A percentile compares a stretch with the other conserved stretches of the same genome.
These are phyloP conservation scores for Lepidocyrtoides sp. DNA, from an alignment of 2,888 invertebrate genomes.

Conservation along the genomic window DNA sequence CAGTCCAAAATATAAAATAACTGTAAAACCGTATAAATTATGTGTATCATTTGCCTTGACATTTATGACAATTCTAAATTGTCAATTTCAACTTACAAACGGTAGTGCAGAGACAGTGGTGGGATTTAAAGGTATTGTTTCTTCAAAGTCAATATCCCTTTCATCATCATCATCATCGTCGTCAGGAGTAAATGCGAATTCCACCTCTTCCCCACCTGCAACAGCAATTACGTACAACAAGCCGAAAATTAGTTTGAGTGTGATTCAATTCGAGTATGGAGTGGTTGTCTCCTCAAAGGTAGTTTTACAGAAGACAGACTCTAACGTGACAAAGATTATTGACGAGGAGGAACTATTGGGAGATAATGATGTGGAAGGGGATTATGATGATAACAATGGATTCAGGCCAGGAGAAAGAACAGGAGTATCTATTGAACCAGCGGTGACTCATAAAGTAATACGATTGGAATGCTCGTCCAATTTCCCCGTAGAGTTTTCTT, in stretches of 20 bases:
- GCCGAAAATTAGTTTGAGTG: constrained; percentile 68
- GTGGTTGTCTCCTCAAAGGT: constrained; percentile 42
- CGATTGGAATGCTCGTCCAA: constrained; percentile 75
- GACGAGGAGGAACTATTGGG: constrained; percentile 35
- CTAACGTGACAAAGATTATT: constrained; percentile 69
- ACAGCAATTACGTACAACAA: constrained; percentile 37
- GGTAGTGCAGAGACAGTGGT: constrained; percentile 14
- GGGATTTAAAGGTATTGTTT: not conserved
- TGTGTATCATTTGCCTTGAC: not conserved
- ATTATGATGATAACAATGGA: constrained; percentile 8
- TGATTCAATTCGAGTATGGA: constrained; percentile 67
- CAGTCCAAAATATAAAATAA: not conserved
- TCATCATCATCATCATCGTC: not conserved
- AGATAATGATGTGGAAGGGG: constrained; percentile 56
- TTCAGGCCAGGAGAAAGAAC: constrained; percentile 59
- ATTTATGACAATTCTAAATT: not conserved
- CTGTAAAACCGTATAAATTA: not conserved
- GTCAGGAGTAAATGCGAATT: not conserved
- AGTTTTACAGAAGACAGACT: constrained; percentile 36
- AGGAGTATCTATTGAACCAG: constrained; percentile 30
- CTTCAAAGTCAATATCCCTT: not conserved
- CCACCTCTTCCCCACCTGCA: not conserved
- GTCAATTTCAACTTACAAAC: not conserved
- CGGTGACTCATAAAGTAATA: constrained; percentile 48
- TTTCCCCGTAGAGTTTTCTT: constrained; percentile 78